These are phyloP conservation scores for Anniella stebbinsi DNA, from an alignment of 2,797 vertebrate genomes.

Conservation along the genomic window DNA sequence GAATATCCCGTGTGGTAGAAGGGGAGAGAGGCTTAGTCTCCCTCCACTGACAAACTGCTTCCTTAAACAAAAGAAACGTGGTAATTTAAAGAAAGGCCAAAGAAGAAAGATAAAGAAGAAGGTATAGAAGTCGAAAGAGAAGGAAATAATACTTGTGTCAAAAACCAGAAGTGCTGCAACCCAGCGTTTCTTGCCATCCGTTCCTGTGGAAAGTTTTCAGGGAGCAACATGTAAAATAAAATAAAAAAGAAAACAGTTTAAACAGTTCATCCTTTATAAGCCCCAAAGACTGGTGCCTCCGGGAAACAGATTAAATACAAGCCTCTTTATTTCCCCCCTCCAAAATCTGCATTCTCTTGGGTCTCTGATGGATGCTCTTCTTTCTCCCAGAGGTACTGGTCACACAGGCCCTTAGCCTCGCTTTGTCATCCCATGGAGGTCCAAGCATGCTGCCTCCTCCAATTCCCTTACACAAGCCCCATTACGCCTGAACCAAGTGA, in stretches of 20 bases:
- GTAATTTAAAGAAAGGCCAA: constrained; percentile 34
- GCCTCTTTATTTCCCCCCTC: background rate
- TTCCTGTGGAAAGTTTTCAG: background rate
- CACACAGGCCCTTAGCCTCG: background rate
- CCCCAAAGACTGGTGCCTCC: constrained; percentile 51
- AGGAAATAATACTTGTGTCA: constrained; percentile 11
- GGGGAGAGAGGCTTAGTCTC: constrained; percentile 57
- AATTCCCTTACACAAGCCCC: background rate
- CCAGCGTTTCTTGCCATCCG: background rate
- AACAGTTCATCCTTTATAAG: constrained; percentile 21
- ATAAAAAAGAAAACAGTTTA: constrained; percentile 19
- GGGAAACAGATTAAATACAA: constrained; percentile 60
- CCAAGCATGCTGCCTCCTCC: background rate
- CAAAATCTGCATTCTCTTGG: background rate
- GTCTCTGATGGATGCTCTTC: background rate
- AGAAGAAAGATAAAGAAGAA: background rate
- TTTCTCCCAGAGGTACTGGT: background rate
- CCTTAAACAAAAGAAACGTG: constrained; percentile 64
- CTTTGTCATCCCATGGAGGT: constrained; percentile 2
- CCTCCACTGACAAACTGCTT: constrained; percentile 67
- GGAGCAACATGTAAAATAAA: constrained; percentile 29
- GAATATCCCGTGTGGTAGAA: constrained; percentile 51
- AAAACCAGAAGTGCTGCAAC: constrained; percentile 22
- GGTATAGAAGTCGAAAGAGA: background rate
- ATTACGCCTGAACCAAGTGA: background rate